Base-by-base conservation (phyloP, 2,797 vertebrate species). In the Calcarius lapponicus region DNA sequence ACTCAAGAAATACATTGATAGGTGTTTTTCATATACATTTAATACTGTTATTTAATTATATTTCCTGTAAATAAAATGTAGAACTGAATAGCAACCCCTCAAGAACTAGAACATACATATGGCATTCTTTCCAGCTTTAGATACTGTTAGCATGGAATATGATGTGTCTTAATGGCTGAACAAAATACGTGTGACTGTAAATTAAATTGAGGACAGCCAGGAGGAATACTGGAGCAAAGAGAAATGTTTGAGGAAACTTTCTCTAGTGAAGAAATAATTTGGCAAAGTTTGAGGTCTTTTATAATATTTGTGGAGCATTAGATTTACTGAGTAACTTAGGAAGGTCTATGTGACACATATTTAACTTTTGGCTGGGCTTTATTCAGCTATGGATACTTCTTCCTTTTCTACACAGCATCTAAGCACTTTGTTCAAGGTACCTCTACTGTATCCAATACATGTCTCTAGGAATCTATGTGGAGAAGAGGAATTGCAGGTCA, bases 361-460 rank as follows among this genome's bases (percentile, higher is more conserved):
- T 81, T 82, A 53, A 43, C 6, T 86, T 83, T 25, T 34, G 9
- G 4, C 4, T 32, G 36, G 31, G 1, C 25, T 70, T 76, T 64
- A 25, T 34, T 88, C 72, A 72, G 4, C 24, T 80, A 2, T 28
- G 29, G 28, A 15, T 89, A 6, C 15, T 78, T 85, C 48, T 81
- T 66, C 25, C 40, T 76, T 64, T 45, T 21, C 14, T 53, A 5
- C 9, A 5, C 31, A 56, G 17, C 50, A 38, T 29, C 14, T 31
- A 9, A 88, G 38, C 10, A 3, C 19, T 61, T 64, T 60, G 11
- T 56, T 75, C 9, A 36, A 24, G 25, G 28, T 56, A 9, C 38
- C 6, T 21, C 1, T 69, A 1, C 56, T 3, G 6, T 14, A 8
- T 17, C 5, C 18, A 57, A 53, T 24, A 6, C 4, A 0, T 9